Base-by-base conservation (phyloP, 2,888 invertebrate genomes). In the Venusia cambrica region DNA sequence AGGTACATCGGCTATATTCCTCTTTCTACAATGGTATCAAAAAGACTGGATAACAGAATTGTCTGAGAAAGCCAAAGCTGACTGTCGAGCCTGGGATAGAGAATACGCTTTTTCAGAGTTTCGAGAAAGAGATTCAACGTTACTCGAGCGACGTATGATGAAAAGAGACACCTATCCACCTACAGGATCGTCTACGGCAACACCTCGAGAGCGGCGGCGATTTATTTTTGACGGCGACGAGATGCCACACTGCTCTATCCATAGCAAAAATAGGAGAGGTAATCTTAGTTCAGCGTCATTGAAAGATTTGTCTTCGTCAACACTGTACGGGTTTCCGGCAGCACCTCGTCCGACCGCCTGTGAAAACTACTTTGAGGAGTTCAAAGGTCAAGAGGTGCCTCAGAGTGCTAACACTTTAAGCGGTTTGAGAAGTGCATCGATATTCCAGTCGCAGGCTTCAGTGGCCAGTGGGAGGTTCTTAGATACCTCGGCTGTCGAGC, bases 1-100 rank as follows among this genome's bases (percentile, higher is more conserved):
- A 13, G 97, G 96, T 18, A 93, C 95, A 6, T 92, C 94, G 44
- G 95, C 95, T 38, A 93, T 97, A 51, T 96, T 96, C 72, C 90
- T 96, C 48, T 97, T 94, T 80, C 93, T 97, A 58, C 92, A 93
- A 69, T 92, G 92, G 90, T 92, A 93, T 61, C 92, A 92, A 75
- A 89, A 88, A 71, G 90, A 91, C 72, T 89, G 90, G 88, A 81
- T 88, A 44, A 83, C 87, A 54, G 80, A 88, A 63, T 56, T 88
- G 38, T 68, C 87, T 38, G 80, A 88, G 62, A 85, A 79, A 56
- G 83, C 87, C 1, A 84, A 85, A 58, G 80, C 83, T 0, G 85
- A 87, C 35, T 83, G 83, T 29, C 69, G 84, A 4, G 83, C 83
- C 3, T 85, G 85, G 85, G 85, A 87, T 60, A 65, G 88, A 37